Conservation (phyloP, 2,113 vertebrate species). For the Okapia johnstoni region DNA sequence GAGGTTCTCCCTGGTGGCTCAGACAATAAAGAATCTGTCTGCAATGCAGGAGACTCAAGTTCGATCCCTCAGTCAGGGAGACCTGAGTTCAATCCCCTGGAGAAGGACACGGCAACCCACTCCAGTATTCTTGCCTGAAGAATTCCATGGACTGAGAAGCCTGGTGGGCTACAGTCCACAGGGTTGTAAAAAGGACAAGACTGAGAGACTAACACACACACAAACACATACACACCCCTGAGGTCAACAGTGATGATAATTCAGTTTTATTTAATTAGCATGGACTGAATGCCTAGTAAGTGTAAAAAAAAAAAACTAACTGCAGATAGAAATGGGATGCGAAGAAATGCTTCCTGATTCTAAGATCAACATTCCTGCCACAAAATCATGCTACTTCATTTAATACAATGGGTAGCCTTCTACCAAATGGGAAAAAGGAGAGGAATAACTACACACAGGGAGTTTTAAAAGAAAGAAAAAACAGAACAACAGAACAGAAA, state of each 20-base stretch:
- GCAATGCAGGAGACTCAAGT: neutral
- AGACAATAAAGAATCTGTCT: neutral
- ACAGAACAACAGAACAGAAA: neutral
- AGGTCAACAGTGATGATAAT: conserved; percentile 11
- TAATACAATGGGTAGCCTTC: neutral
- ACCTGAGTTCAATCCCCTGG: neutral
- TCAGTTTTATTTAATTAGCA: conserved; percentile 1
- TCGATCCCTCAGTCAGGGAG: neutral
- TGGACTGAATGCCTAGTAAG: neutral
- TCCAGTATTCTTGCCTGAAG: neutral
- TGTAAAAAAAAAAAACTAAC: neutral
- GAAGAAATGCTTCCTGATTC: neutral
- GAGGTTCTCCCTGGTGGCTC: neutral
- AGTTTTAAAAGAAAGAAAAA: neutral
- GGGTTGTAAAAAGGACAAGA: neutral
- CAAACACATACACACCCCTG: neutral
- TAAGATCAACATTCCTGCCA: neutral
- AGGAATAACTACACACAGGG: neutral
- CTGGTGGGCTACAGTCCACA: neutral
- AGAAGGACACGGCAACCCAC: neutral
- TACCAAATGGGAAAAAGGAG: neutral
- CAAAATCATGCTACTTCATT: conserved; percentile 7
- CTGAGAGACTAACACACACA: neutral
- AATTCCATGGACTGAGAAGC: neutral
- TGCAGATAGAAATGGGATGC: neutral